Evolutionary conservation across 2,797 vertebrate species (phyloP).

Genomic region (Apogon talboti): DNA sequence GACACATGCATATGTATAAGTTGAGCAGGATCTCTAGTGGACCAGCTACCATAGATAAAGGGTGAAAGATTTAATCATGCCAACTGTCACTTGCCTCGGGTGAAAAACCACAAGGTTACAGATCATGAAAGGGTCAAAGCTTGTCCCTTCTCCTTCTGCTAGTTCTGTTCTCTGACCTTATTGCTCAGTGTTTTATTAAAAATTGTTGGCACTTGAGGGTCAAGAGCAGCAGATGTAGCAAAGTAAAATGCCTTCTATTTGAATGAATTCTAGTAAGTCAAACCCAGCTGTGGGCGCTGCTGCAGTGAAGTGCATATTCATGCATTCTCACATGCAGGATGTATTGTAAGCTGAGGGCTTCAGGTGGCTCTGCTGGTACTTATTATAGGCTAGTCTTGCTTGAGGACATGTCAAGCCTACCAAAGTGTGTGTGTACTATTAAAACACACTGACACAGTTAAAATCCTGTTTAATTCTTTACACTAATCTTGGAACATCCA

Average conservation of each 20-base stretch:
- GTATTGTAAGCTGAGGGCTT: conserved; percentile 50
- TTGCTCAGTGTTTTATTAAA: conserved; percentile 55
- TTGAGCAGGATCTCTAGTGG: conserved; percentile 23
- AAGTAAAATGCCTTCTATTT: conserved; percentile 44
- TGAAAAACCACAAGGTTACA: conserved; percentile 40
- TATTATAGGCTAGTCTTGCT: conserved; percentile 60
- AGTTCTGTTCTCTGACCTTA: conserved; percentile 44
- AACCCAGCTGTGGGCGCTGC: conserved; percentile 38
- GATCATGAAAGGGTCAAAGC: conserved; percentile 38
- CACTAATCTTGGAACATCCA: conserved; percentile 71
- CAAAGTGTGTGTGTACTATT: conserved; percentile 8
- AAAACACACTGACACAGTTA: conserved; percentile 64
- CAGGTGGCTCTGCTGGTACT: conserved; percentile 52
- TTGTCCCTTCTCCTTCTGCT: conserved; percentile 32
- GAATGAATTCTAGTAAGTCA: conserved; percentile 47
- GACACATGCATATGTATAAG: conserved; percentile 7
- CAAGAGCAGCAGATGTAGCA: conserved; percentile 45
- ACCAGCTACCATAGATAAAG: conserved; percentile 22
- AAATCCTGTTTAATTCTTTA: conserved; percentile 72
- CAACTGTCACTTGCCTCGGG: conserved; percentile 31
- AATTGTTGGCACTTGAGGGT: conserved; percentile 24
- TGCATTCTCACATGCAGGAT: conserved; percentile 38
- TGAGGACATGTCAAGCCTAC: conserved; percentile 45
- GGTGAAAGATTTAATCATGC: conserved; percentile 44
- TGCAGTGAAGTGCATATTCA: conserved; percentile 47